Conservation (phyloP, 2,888 invertebrate genomes). For the Orthonychiurus folsomi region DNA sequence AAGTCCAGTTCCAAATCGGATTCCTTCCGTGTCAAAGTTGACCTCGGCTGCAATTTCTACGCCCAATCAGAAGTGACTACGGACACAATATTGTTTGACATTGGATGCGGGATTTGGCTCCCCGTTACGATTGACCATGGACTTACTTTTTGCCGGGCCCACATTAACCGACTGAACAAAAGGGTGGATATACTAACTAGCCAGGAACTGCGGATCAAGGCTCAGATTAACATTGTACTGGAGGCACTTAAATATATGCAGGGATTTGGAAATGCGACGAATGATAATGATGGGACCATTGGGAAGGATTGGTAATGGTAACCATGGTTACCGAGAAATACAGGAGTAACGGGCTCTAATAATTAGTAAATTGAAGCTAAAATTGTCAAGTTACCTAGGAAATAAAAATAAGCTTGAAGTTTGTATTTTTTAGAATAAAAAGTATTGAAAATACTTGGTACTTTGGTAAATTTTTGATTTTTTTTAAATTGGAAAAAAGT, state of each 20-base stretch:
- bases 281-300: no score
- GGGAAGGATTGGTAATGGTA: no score
- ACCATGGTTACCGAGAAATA: no score
- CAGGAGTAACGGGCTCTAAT: no score
- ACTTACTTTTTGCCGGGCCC: constrained; percentile 58
- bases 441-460: no score
- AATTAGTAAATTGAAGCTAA: no score
- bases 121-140: constrained; percentile 66
- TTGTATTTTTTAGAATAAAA: no score
- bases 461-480: no score
- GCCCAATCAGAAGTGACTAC: constrained; percentile 66
- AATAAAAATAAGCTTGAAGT: no score
- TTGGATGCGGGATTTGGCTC: constrained; percentile 66
- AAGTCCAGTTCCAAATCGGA: background rate
- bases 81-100: constrained; percentile 58
- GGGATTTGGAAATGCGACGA: no score
- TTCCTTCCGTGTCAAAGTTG: constrained; percentile 49
- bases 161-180: constrained; percentile 56
- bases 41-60: constrained; percentile 76
- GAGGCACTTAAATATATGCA: constrained; percentile 59
- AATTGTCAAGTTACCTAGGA: no score
- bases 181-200: constrained; percentile 56
- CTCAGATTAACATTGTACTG: constrained; percentile 67
- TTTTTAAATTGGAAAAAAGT: no score
- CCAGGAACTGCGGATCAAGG: constrained; percentile 61